Percentiles rank a stretch among this genome's conserved stretches.
These are phyloP conservation scores for Theristus sp. DNA, from an alignment of 2,888 invertebrate genomes.

Conservation along the genomic window DNA sequence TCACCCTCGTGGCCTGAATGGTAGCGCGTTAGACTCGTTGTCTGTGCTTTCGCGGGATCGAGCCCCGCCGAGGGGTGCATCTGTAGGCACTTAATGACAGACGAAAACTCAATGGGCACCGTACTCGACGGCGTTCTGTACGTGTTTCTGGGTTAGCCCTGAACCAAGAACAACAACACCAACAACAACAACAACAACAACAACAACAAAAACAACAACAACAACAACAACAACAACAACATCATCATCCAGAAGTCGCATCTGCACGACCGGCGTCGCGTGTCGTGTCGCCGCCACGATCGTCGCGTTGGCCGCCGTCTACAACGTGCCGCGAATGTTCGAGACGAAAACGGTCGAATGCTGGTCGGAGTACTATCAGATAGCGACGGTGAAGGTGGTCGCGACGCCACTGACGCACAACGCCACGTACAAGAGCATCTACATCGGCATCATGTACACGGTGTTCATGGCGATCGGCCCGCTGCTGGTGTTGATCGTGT, in stretches of 20 bases:
- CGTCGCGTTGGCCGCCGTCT: neutral
- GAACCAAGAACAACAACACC: too few species aligned
- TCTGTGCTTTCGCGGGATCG: too few species aligned
- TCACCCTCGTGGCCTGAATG: too few species aligned
- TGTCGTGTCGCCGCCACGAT: neutral
- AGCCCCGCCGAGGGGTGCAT: too few species aligned
- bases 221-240: too few species aligned
- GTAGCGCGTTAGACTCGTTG: too few species aligned
- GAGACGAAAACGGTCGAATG: neutral
- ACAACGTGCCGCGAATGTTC: neutral
- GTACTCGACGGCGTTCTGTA: too few species aligned
- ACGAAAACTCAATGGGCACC: too few species aligned
- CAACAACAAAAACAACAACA: too few species aligned
- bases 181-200: too few species aligned
- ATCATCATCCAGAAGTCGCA: neutral
- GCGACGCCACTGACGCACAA: neutral
- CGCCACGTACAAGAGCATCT: neutral
- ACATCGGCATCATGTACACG: neutral
- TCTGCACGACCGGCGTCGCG: neutral
- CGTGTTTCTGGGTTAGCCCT: too few species aligned
- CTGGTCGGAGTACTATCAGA: neutral
- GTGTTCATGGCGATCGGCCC: neutral
- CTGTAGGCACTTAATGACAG: too few species aligned
- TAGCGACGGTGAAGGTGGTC: neutral
- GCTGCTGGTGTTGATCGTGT: neutral